Evolutionary conservation across 2,113 vertebrate genomes (phyloP), one percentile per base, ranked within the genome.

Genomic region (Spea multiplicata): DNA sequence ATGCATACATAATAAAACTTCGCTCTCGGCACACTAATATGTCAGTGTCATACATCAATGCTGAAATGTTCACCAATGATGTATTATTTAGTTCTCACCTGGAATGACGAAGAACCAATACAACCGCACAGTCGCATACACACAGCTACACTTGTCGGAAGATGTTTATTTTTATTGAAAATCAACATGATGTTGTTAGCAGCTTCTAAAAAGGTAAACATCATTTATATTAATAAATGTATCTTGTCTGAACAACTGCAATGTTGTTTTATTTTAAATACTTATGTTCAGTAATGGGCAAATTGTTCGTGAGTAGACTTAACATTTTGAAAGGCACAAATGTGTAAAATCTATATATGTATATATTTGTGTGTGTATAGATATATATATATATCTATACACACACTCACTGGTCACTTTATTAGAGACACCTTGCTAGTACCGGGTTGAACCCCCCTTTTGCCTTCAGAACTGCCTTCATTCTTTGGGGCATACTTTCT

Each of bases 21-120:
- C 81, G 72, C 47, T 55, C 74, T n/a, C 0, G 0, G 74, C 71
- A 72, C 44, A 83, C 62, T 0, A 9, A 17, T 53, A 53, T 53
- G 62, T 66, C 61, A 75, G 66, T 74, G 73, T 66, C 61, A 46
- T 74, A 4, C 12, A 80, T 82, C 47, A 78, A 53, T 30, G 59
- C 59, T 82, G 71, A 69, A 84, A 80, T 6, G 3, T 71, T 12
- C 68, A n/a, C 4, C 74, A 68, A 69, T 81, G 62, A 83, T 64
- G 9, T 79, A 52, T 12, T 70, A 3, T 64, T 16, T 73, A 82
- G 71, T 75, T 81, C 66, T 52, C 17, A 45, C 48, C 45, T 50
- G 30, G 71, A 72, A 66, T 53, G 48, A 75, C 66, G 7, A 64
- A 75, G 13, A 75, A 75, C 30, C 30, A 65, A 53, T 53, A 49